A percentile compares a stretch with the other conserved stretches of the same genome.
These are phyloP conservation scores for Melipona bicolor DNA, from an alignment of 2,888 invertebrate species.

Conservation along the genomic window DNA sequence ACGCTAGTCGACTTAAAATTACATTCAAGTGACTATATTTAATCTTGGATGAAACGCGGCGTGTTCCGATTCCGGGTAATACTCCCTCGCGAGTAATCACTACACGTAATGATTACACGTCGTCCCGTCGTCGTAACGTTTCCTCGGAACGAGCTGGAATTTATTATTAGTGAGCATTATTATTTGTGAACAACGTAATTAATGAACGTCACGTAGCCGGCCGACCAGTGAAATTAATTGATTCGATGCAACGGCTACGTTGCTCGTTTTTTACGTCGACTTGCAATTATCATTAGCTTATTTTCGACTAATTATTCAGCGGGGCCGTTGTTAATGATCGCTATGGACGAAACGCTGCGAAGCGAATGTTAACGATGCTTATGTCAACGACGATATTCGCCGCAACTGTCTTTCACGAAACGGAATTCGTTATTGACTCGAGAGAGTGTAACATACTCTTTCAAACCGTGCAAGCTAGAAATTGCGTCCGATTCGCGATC, in stretches of 20 bases:
- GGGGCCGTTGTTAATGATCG: slow-evolving; percentile 17
- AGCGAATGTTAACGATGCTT: slow-evolving; percentile 26
- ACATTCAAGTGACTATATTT: no score
- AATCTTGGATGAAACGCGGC: not conserved
- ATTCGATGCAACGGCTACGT: slow-evolving; percentile 51
- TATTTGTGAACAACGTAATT: slow-evolving; percentile 58
- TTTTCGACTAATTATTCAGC: slow-evolving; percentile 39
- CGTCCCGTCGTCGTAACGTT: slow-evolving; percentile 23
- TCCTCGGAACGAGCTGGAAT: slow-evolving; percentile 40
- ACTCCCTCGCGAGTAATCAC: slow-evolving; percentile 23
- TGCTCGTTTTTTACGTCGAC: slow-evolving; percentile 44
- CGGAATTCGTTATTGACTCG: not conserved
- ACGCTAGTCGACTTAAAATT: no score
- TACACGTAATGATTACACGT: slow-evolving; percentile 57
- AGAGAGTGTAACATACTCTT: not conserved
- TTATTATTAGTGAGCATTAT: slow-evolving; percentile 47
- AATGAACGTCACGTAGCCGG: slow-evolving; percentile 63
- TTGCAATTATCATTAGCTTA: slow-evolving; percentile 31
- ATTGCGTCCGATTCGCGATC: not conserved
- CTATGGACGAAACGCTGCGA: not conserved
- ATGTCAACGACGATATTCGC: slow-evolving; percentile 12
- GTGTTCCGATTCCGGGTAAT: not conserved
- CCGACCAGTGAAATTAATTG: slow-evolving; percentile 63
- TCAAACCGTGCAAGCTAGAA: not conserved
- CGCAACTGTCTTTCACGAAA: not conserved